A percentile compares a stretch with the other conserved stretches of the same genome.
These are phyloP conservation scores for Danio rerio DNA, from an alignment of 2,113 vertebrate species.

Conservation along the genomic window GRCz12tu NC_133192.1:51186501-51187000, in stretches of 20 bases:
- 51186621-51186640: slow-evolving; percentile 65
- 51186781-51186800: slow-evolving; percentile 45
- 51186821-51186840: neutral
- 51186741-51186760: slow-evolving; percentile 42
- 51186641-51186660: slow-evolving; percentile 68
- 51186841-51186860: neutral
- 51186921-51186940: neutral
- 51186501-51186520: slow-evolving; percentile 40
- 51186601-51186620: slow-evolving; percentile 63
- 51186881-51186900: neutral
- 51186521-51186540: slow-evolving; percentile 29
- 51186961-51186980: neutral
- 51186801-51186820: slow-evolving; percentile 26
- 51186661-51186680: slow-evolving; percentile 62
- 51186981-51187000: neutral
- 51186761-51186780: slow-evolving; percentile 46
- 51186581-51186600: slow-evolving; percentile 50
- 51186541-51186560: slow-evolving; percentile 36
- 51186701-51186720: slow-evolving; percentile 57
- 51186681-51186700: slow-evolving; percentile 65
- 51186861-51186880: neutral
- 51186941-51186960: neutral
- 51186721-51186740: slow-evolving; percentile 43
- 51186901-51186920: neutral
- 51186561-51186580: slow-evolving; percentile 19